Conservation (phyloP, 2,113 vertebrate genomes). For the Hydropotes inermis region DNA sequence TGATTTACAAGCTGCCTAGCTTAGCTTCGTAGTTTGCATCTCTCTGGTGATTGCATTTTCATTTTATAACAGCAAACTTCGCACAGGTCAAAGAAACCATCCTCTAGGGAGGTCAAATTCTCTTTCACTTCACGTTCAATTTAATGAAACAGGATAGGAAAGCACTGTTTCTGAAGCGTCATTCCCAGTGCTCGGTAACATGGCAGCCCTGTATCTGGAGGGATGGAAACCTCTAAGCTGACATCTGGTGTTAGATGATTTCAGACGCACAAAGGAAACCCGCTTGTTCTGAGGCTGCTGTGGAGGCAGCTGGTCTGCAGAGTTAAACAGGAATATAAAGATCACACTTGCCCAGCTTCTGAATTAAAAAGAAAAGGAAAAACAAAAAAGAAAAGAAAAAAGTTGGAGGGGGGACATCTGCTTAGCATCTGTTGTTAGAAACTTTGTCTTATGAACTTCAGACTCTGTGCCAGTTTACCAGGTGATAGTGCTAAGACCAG, state of each 20-base stretch:
- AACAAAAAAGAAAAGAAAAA: neutral
- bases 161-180: neutral
- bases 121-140: neutral
- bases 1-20: neutral
- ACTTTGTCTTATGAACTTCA: neutral
- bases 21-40: neutral
- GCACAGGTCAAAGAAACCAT: slow-evolving; percentile 31
- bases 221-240: neutral
- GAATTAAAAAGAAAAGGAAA: neutral
- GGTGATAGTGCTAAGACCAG: neutral
- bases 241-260: neutral
- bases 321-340: neutral
- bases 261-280: slow-evolving; percentile 34
- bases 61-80: slow-evolving; percentile 20
- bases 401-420: slow-evolving; percentile 32
- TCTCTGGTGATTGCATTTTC: slow-evolving; percentile 26
- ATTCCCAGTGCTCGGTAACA: neutral
- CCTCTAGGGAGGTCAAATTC: slow-evolving; percentile 42
- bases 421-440: neutral
- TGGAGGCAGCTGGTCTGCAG: neutral
- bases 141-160: neutral
- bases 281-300: neutral
- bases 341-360: neutral
- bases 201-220: neutral
- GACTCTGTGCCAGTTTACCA: neutral